Evolutionary conservation across 2,113 vertebrate species (phyloP).

Genomic region (Vulpes ferrilata): DNA sequence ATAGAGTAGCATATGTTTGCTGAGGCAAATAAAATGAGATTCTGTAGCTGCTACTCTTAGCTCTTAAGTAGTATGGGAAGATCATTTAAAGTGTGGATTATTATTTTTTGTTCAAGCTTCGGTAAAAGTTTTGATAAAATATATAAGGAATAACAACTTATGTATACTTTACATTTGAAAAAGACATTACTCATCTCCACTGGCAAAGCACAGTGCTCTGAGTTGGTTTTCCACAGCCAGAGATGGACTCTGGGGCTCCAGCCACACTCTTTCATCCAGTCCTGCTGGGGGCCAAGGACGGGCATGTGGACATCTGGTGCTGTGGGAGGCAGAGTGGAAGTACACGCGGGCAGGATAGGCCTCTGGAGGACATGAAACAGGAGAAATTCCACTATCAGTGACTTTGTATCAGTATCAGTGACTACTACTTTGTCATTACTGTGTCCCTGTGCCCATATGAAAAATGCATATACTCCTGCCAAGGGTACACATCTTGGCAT

Average conservation of each 20-base stretch:
- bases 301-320: not conserved
- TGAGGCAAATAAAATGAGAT: slow-evolving; percentile 37
- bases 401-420: not conserved
- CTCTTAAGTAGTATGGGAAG: not conserved
- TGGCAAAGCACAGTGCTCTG: not conserved
- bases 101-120: not conserved
- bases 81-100: not conserved
- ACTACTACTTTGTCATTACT: not conserved
- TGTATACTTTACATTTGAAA: not conserved
- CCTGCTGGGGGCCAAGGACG: not conserved
- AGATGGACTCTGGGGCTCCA: not conserved
- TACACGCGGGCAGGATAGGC: too few species aligned
- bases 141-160: not conserved
- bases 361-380: not conserved
- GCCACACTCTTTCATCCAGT: not conserved
- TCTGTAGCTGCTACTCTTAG: not conserved
- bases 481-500: not conserved
- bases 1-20: slow-evolving; percentile 54
- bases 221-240: not conserved
- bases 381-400: not conserved
- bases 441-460: not conserved
- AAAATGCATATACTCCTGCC: not conserved
- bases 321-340: not conserved
- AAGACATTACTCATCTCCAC: not conserved
- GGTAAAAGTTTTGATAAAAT: not conserved